Evolutionary conservation across 2,797 vertebrate genomes (phyloP), one percentile per base, ranked within the genome.

Genomic region (Esox masquinongy): DNA sequence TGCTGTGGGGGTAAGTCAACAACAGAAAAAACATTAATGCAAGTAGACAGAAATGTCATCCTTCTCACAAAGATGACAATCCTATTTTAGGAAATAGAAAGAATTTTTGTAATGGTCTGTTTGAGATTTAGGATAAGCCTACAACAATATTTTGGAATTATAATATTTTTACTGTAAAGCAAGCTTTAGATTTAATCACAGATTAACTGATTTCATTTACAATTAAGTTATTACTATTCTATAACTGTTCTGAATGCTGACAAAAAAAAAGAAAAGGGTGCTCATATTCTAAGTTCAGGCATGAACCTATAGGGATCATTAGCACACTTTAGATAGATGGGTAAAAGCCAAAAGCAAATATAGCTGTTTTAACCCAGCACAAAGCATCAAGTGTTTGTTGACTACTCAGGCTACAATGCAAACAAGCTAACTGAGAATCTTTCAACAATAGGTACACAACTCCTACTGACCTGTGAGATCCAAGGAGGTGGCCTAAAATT

Each of bases 321-420:
- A 92, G 86, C 79, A 76, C 85, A 39, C 91, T 93, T 80, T 87
- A 77, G 87, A 87, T 79, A 77, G 91, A 24, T 61, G 89, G 86
- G 84, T 87, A 90, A 91, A 94, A 94, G 92, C 92, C 92, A 91
- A 91, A 89, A 92, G 91, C 94, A 95, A 96, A 95, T 94, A 95
- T 91, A 84, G 88, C 93, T 91, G 93, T 94, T 94, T 91, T 93
- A 77, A 82, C 82, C 87, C 86, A 24, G 68, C 93, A 89, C 87
- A 96, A 94, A 92, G 94, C 93, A 85, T 94, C 90, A 93, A 96
- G 95, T 95, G 95, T 96, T 95, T 96, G 95, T 96, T 95, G 96
- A 95, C 92, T 88, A 93, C 94, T 94, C 93, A 91, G 94, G 88
- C 94, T 88, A 89, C 84, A 95, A 91, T 93, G 95, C 95, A 96